A percentile compares a stretch with the other conserved stretches of the same genome.
These are phyloP conservation scores for Oscarella lobularis DNA, from an alignment of 37 sponge, comb jelly and placozoan genomes.

Conservation along the genomic window DNA sequence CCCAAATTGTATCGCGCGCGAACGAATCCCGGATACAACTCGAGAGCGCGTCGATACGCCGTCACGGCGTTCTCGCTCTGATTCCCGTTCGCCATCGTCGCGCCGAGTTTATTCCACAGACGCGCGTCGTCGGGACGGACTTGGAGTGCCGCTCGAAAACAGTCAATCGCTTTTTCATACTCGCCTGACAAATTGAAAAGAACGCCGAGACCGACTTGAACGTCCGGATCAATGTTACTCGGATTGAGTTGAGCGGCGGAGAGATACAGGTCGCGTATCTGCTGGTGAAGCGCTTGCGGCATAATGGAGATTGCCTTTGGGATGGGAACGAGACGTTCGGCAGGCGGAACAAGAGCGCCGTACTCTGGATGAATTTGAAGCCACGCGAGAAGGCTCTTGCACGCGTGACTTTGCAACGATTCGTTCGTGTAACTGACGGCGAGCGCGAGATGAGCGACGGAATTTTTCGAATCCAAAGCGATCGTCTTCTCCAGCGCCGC, in stretches of 20 bases:
- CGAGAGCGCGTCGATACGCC: slow-evolving; percentile 77
- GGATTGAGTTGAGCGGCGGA: slow-evolving; percentile 54
- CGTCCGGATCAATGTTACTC: slow-evolving; percentile 38
- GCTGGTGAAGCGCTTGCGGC: not conserved
- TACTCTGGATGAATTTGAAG: not conserved
- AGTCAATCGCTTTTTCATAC: slow-evolving; percentile 80
- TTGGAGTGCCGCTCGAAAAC: slow-evolving; percentile 61
- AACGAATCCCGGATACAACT: slow-evolving; percentile 71
- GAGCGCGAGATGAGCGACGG: slow-evolving; percentile 52
- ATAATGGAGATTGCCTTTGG: not conserved
- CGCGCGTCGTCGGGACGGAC: slow-evolving; percentile 44
- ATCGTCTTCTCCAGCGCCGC: slow-evolving; percentile 80
- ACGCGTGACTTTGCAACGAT: slow-evolving; percentile 3
- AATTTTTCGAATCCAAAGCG: slow-evolving; percentile 47
- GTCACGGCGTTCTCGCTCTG: slow-evolving; percentile 66
- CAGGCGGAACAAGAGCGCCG: not conserved
- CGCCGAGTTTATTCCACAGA: slow-evolving; percentile 96
- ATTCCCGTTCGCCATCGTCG: slow-evolving; percentile 81
- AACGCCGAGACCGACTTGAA: slow-evolving; percentile 73
- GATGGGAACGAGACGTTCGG: not conserved
- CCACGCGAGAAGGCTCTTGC: not conserved
- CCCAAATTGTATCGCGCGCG: slow-evolving; percentile 90
- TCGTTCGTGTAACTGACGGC: slow-evolving; percentile 91
- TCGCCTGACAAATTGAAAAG: slow-evolving; percentile 69
- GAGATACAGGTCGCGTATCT: slow-evolving; percentile 38